phyloP scores from a whole-genome alignment of 2,113 vertebrate species.

The Piaya cayana region DNA sequence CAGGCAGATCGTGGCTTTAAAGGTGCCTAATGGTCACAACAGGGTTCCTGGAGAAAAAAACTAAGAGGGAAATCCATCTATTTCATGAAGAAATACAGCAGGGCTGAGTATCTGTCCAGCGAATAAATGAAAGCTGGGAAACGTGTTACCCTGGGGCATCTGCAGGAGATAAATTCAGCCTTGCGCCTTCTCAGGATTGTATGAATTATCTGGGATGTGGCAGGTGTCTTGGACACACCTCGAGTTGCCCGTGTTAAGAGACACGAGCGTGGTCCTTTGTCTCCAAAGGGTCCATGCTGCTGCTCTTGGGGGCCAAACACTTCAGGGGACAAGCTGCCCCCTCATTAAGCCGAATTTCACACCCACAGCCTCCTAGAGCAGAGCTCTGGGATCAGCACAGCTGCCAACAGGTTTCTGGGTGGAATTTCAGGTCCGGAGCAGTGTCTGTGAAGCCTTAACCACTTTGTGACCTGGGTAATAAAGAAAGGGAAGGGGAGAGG shows the following conservation, averaged over 20 bases:
- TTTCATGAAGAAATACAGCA: not conserved
- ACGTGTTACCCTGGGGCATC: fast-evolving
- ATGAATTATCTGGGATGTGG: not conserved
- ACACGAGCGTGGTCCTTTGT: not conserved
- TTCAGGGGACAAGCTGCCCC: not conserved
- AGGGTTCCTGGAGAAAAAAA: not conserved
- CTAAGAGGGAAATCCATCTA: not conserved
- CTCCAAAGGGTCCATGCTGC: not conserved
- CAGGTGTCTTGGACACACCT: not conserved
- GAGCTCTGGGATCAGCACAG: not conserved
- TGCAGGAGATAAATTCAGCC: not conserved
- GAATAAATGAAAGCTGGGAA: not conserved
- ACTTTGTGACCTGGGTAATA: not conserved
- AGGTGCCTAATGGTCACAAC: not conserved
- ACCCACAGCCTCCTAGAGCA: not conserved
- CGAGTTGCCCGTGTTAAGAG: not conserved
- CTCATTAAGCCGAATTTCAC: not conserved
- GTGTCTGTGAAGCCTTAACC: not conserved
- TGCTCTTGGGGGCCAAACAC: not conserved
- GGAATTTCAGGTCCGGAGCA: constrained; percentile 4
- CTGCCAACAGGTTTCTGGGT: not conserved
- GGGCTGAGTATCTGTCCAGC: not conserved
- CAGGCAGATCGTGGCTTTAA: not conserved
- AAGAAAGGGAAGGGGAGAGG: not conserved
- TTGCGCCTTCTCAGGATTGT: not conserved